Base-by-base conservation (phyloP, 2,113 vertebrate species). In the Orycteropus afer region DNA sequence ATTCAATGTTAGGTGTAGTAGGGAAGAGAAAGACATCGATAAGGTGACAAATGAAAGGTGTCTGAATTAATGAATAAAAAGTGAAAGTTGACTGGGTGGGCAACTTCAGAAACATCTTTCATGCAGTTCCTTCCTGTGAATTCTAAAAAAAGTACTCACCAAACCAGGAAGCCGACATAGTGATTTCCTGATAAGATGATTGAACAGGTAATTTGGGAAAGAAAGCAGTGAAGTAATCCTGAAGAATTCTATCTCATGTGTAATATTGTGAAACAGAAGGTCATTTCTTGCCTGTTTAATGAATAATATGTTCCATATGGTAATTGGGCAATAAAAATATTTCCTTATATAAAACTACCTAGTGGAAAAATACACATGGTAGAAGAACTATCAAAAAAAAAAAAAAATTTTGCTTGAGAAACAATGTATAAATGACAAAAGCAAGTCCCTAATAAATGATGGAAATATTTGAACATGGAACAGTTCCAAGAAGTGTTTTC, bases 241-340 rank as follows among this genome's bases (percentile, higher is more conserved):
- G 37, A 91, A 73, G 61, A 85, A 95, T 53, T 86, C 34, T 34
- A 81, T 65, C 81, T 45, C 42, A 81, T 8, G 25, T 34, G 23
- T 34, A 34, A 32, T 71, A 61, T 27, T 84, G 51, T 55, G 65
- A 80, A 59, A 25, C 17, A 65, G 73, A 76, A 27, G 63, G 86
- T 69, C 69, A 77, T 91, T 86, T 89, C 37, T 79, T 89, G 15
- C 65, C 69, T 81, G 63, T 42, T 55, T 29, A 91, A 90, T 29
- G 49, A 90, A 77, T 95, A 77, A 96, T 96, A 63, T 86, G 74
- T 96, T 92, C 93, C 95, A 90, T 82, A 74, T 81, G 93, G 61
- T 34, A 65, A 90, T 29, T 67, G 45, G 55, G 67, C 73, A 92
- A 84, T 92, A 57, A 88, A 77, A 91, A 80, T 84, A n/a, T n/a